Evolutionary conservation across 2,888 invertebrate species (phyloP), one percentile per base, ranked within the genome.

Genomic region (Acleris holmiana): DNA sequence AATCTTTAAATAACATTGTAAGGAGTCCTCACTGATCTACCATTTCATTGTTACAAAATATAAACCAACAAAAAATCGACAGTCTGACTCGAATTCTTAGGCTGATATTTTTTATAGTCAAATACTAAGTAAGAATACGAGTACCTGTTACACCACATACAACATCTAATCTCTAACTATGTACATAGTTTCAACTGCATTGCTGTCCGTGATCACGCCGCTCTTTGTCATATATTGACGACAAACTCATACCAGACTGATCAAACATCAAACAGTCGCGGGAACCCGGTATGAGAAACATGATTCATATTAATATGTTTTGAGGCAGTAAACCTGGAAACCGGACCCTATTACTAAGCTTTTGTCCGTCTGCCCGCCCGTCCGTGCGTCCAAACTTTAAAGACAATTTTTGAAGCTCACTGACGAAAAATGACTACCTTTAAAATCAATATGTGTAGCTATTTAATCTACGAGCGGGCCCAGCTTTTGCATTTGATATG

Each of bases 171-270:
- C 63, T 41, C 58, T 23, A 17, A 6, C 46, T 58, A 19, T 53
- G 58, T 64, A 58, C 58, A 64, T 17, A 64, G 25, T 44, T 19
- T 46, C 40, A 51, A 41, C 46, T 57, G 63, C 58, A 63, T 58
- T 40, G 63, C 53, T 53, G 63, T 51, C 51, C 47, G 58, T 64
- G 63, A 58, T 53, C 58, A 47, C 62, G 13, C 47, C 47, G 25
- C 25, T 51, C 57, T 63, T 62, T 57, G 51, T 51, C 57, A 44
- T 58, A 47, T 61, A 61, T 61, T 41, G 61, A 61, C 61, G 54
- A 61, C 61, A 64, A 57, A 57, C 63, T 19, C 40, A 48, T 46
- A 53, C 18, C 47, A 6, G 17, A n/a, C 44, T n/a, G 17, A 44
- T 44, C 44, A 7, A 44, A 44, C 44, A 44, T 41, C n/a, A 41